These are phyloP conservation scores for Eptesicus fuscus DNA, from an alignment of 2,113 vertebrate genomes.

Conservation along the genomic window DNA sequence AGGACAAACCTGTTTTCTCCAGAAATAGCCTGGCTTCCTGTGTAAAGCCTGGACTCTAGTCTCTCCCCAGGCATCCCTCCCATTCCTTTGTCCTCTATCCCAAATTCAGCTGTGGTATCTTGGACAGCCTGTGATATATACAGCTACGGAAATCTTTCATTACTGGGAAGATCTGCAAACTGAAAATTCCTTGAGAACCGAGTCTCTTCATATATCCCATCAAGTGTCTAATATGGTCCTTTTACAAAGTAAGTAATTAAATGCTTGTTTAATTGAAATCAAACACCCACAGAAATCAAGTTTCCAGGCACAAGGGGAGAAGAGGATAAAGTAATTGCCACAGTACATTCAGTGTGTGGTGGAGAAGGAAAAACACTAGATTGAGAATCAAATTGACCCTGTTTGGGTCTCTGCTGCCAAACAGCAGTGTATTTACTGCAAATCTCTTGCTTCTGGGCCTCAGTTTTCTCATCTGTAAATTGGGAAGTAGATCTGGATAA, in stretches of 20 bases:
- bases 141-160: neutral
- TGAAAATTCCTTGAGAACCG: constrained; percentile 9
- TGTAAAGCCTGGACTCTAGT: neutral
- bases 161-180: constrained; percentile 19
- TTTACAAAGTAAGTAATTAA: constrained; percentile 40
- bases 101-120: neutral
- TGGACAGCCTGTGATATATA: neutral
- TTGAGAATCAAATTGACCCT: neutral
- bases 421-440: neutral
- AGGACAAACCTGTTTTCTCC: neutral
- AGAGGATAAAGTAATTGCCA: neutral
- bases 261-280: constrained; percentile 35
- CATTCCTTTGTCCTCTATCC: neutral
- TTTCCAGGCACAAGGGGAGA: neutral
- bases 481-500: neutral
- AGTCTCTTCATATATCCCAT: neutral
- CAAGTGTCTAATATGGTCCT: neutral
- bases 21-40: constrained; percentile 27
- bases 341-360: neutral
- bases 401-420: neutral
- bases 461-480: neutral
- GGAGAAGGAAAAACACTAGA: neutral
- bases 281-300: constrained; percentile 18
- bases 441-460: neutral
- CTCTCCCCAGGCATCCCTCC: neutral